Conservation (phyloP, 2,113 vertebrate genomes). For the Cottus gobio region DNA sequence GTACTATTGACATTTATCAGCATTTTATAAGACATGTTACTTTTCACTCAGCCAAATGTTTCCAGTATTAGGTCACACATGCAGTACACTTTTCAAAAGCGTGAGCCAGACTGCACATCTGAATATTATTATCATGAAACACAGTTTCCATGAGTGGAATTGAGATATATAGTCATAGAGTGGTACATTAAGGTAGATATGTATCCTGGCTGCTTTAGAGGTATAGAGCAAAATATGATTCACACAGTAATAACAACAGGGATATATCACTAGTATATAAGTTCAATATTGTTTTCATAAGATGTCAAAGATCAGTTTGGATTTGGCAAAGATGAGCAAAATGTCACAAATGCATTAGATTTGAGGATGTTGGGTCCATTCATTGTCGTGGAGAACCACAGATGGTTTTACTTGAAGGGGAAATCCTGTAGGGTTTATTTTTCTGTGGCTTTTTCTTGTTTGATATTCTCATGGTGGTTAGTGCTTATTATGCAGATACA, state of each 20-base stretch:
- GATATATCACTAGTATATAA: constrained; percentile 11
- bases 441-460: constrained; percentile 61
- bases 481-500: constrained; percentile 73
- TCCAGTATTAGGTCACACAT: constrained; percentile 71
- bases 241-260: background rate
- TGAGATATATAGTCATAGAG: constrained; percentile 54
- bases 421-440: constrained; percentile 70
- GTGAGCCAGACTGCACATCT: constrained; percentile 69
- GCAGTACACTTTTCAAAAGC: constrained; percentile 51
- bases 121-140: constrained; percentile 67
- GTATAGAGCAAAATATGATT: constrained; percentile 2
- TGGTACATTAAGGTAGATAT: constrained; percentile 16
- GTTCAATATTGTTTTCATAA: constrained; percentile 26
- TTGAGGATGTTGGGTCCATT: constrained; percentile 38
- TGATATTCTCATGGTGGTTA: constrained; percentile 58
- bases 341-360: constrained; percentile 47
- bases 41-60: constrained; percentile 61
- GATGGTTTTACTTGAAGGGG: constrained; percentile 69
- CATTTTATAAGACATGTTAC: constrained; percentile 61
- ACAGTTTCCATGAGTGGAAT: constrained; percentile 64
- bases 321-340: constrained; percentile 31
- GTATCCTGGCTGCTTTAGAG: constrained; percentile 8
- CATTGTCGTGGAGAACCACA: constrained; percentile 56
- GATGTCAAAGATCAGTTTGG: background rate
- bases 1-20: constrained; percentile 50